Evolutionary conservation across 2,797 vertebrate genomes (phyloP).

Genomic region (Aselliscus stoliczkanus): DNA sequence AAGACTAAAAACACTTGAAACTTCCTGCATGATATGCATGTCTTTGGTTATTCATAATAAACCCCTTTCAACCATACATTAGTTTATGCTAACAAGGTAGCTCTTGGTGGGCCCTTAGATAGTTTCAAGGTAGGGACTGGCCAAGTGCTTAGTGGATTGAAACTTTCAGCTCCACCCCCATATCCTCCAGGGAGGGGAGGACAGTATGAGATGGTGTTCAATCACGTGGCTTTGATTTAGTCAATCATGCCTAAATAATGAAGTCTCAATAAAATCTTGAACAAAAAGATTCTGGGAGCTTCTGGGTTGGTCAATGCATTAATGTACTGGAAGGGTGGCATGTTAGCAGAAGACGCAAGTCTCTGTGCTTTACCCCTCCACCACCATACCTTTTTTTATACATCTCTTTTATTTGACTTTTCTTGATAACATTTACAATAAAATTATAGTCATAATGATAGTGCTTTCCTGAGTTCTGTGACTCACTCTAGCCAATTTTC

Average conservation of each 20-base stretch:
- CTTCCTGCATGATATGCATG: background rate
- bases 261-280: background rate
- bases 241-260: background rate
- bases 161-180: background rate
- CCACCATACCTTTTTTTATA: accelerated
- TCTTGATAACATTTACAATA: background rate
- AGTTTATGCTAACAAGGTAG: background rate
- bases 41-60: background rate
- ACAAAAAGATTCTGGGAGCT: background rate
- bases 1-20: background rate
- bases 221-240: background rate
- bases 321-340: background rate
- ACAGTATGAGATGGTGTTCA: background rate
- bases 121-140: background rate
- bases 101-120: background rate
- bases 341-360: background rate
- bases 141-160: background rate
- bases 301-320: background rate
- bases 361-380: background rate
- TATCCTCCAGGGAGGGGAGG: background rate
- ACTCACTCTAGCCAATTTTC: background rate
- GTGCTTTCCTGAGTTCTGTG: background rate
- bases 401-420: background rate
- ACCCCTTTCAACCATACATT: background rate
- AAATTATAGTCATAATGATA: background rate